Conservation (phyloP, 2,113 vertebrate species). For the Pygathrix nemaeus region DNA sequence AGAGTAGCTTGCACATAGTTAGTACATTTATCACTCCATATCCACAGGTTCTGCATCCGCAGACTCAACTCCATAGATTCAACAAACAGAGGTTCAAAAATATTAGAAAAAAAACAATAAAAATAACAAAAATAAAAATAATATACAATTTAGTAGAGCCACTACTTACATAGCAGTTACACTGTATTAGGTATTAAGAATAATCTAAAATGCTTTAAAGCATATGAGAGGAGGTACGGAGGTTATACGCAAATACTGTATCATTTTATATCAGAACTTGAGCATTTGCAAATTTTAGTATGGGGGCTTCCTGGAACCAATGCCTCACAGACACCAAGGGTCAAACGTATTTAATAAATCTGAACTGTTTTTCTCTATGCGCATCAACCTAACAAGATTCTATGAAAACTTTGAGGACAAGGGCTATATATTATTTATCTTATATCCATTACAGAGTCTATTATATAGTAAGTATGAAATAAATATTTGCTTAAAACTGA, state of each 20-base stretch:
- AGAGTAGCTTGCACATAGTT: background rate
- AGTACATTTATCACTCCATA: background rate
- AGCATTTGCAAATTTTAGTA: background rate
- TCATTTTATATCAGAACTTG: background rate
- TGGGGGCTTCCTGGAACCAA: background rate
- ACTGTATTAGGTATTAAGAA: background rate
- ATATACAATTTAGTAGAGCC: background rate
- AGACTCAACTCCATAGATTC: background rate
- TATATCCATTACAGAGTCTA: background rate
- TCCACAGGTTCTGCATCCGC: background rate
- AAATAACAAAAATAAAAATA: background rate
- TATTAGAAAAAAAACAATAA: background rate
- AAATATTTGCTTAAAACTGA: conserved; percentile 24
- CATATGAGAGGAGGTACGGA: background rate
- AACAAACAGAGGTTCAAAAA: background rate
- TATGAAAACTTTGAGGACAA: background rate
- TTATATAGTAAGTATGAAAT: background rate
- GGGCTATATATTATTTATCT: background rate
- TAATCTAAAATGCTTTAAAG: background rate
- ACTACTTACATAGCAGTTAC: background rate
- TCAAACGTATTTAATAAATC: background rate
- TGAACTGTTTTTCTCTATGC: background rate
- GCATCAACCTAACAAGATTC: background rate
- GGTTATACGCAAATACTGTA: background rate
- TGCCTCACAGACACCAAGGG: background rate